Conservation (phyloP, 2,888 invertebrate genomes). For the Holacanthella duospinosa region DNA sequence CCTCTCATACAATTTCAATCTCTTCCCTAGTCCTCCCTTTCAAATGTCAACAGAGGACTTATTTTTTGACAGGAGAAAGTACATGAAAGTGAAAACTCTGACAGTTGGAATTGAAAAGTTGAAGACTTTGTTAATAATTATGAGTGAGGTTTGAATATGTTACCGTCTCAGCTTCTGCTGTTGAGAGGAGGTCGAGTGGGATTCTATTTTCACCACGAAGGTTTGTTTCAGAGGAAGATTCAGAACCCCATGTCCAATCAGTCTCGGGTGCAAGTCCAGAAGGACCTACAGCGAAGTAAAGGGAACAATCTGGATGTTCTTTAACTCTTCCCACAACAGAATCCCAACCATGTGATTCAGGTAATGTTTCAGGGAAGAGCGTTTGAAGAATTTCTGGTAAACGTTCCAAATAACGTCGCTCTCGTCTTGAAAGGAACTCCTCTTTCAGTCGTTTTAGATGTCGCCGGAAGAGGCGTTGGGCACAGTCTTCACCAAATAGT, state of each 20-base stretch:
- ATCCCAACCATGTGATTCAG: slow-evolving; percentile 52
- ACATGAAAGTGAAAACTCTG: neutral
- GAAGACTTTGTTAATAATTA: neutral
- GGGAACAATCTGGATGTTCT: slow-evolving; percentile 82
- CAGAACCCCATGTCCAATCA: slow-evolving; percentile 55
- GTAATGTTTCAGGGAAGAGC: slow-evolving; percentile 56
- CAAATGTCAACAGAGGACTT: too few relatives aligned
- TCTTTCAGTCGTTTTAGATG: slow-evolving; percentile 72
- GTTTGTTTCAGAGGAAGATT: slow-evolving; percentile 52
- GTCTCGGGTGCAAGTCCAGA: slow-evolving; percentile 40
- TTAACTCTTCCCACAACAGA: slow-evolving; percentile 69
- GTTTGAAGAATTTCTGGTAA: slow-evolving; percentile 65
- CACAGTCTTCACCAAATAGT: slow-evolving; percentile 75
- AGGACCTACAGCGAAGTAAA: slow-evolving; percentile 78
- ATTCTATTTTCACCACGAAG: slow-evolving; percentile 65
- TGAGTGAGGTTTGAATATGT: slow-evolving; percentile 5
- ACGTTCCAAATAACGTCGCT: slow-evolving; percentile 64
- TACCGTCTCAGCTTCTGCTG: slow-evolving; percentile 76
- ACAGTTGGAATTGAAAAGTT: neutral
- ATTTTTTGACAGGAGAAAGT: neutral
- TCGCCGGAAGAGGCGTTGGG: slow-evolving; percentile 63
- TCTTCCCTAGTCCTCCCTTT: neutral
- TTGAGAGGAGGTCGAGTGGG: slow-evolving; percentile 82
- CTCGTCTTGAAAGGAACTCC: slow-evolving; percentile 63
- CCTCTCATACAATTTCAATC: neutral